Evolutionary conservation across 2,888 invertebrate genomes (phyloP).

Genomic region (Latrodectus elegans): DNA sequence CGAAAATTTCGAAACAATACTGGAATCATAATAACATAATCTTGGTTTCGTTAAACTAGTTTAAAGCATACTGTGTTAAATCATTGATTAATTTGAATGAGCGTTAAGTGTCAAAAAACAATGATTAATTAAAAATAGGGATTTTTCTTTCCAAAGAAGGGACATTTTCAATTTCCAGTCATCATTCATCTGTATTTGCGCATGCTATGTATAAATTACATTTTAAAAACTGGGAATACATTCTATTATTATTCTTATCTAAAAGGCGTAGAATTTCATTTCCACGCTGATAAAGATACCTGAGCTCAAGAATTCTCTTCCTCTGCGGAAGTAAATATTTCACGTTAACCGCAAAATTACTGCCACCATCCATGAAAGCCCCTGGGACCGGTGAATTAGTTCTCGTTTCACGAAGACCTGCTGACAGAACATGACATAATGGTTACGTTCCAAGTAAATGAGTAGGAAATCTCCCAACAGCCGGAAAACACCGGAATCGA

Average conservation of each 20-base stretch:
- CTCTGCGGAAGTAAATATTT: slow-evolving; percentile 13
- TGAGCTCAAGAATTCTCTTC: background rate
- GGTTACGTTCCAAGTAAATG: background rate
- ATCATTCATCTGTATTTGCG: too few species aligned
- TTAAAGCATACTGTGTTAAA: too few species aligned
- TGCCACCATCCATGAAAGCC: background rate
- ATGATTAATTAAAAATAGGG: too few species aligned
- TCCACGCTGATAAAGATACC: background rate
- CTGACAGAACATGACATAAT: slow-evolving; percentile 13
- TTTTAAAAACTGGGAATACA: background rate
- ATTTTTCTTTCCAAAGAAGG: too few species aligned
- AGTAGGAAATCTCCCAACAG: background rate
- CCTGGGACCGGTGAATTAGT: background rate
- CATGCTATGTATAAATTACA: too few species aligned
- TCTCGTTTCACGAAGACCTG: slow-evolving; percentile 3
- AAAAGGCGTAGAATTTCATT: background rate
- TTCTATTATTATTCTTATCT: background rate
- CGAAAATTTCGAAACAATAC: too few species aligned
- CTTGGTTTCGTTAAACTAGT: too few species aligned
- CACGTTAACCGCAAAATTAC: slow-evolving; percentile 14
- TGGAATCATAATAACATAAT: too few species aligned
- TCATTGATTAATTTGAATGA: too few species aligned
- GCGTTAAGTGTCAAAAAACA: too few species aligned
- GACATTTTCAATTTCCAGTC: too few species aligned
- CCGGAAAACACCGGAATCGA: background rate